phyloP scores from a whole-genome alignment of 2,113 vertebrate genomes.

The Formicarius rufipectus region DNA sequence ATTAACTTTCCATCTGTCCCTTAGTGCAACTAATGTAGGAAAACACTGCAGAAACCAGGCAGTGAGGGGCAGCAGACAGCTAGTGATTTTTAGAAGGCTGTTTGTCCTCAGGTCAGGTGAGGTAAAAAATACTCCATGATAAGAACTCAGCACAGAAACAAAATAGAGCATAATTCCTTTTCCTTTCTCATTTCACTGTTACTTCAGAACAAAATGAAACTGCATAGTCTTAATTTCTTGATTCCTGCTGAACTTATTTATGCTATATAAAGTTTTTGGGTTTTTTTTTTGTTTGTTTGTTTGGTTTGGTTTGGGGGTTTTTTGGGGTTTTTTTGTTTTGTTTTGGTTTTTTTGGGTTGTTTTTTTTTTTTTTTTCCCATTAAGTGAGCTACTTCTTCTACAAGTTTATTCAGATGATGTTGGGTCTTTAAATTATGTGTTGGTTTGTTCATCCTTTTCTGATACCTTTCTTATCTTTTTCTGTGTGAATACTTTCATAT shows the following conservation, averaged over 20 bases:
- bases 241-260: neutral
- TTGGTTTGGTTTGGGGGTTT: neutral
- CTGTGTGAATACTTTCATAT: slow-evolving; percentile 1
- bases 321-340: neutral
- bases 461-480: neutral
- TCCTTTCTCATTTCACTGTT: neutral
- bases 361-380: neutral
- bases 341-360: neutral
- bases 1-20: neutral
- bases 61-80: neutral
- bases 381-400: neutral
- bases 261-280: neutral
- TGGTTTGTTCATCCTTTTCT: neutral
- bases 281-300: neutral
- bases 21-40: neutral
- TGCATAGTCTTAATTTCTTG: neutral
- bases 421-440: neutral
- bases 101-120: neutral
- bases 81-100: neutral
- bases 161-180: neutral
- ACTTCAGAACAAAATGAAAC: neutral
- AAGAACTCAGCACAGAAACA: neutral
- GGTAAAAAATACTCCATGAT: neutral
- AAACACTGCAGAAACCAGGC: neutral
- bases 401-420: neutral